A percentile compares a stretch with the other conserved stretches of the same genome.
Conservation (phyloP, 2,113 vertebrate genomes). For the Rhodinocichla rosea region DNA sequence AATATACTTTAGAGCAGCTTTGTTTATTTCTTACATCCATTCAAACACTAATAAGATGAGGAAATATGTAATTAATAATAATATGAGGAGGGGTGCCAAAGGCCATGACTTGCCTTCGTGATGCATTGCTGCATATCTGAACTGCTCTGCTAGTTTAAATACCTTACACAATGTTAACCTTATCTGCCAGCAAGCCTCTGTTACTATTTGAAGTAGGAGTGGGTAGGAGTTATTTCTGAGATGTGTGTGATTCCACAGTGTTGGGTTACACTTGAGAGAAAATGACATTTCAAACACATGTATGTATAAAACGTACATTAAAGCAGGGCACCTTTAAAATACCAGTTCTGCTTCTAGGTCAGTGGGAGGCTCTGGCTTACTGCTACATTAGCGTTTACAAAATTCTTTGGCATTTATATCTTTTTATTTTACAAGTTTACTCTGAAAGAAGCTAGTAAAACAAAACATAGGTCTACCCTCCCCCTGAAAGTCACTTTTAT, state of each 20-base stretch:
- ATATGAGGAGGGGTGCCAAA: not conserved
- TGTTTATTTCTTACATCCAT: conserved; percentile 9
- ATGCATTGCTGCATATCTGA: conserved; percentile 1
- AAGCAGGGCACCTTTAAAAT: conserved; percentile 18
- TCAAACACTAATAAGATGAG: conserved; percentile 23
- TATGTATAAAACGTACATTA: not conserved
- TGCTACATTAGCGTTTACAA: conserved; percentile 38
- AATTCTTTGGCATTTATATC: conserved; percentile 58
- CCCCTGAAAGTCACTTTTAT: conserved; percentile 59
- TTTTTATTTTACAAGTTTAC: conserved; percentile 65
- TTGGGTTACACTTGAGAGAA: conserved; percentile 17
- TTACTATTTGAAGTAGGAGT: conserved; percentile 11
- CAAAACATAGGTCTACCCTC: conserved; percentile 36
- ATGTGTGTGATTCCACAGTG: not conserved
- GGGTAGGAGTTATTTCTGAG: not conserved
- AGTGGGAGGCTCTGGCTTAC: conserved; percentile 34
- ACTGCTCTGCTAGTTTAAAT: not conserved
- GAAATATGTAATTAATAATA: conserved; percentile 27
- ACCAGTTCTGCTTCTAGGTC: conserved; percentile 1
- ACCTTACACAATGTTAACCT: not conserved
- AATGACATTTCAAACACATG: not conserved
- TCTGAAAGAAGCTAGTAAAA: conserved; percentile 62
- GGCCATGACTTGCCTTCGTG: not conserved
- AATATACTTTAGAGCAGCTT: not conserved
- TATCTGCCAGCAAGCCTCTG: not conserved